Conservation (phyloP, 1,140 invertebrate species). For the Choristoneura fumiferana region DNA sequence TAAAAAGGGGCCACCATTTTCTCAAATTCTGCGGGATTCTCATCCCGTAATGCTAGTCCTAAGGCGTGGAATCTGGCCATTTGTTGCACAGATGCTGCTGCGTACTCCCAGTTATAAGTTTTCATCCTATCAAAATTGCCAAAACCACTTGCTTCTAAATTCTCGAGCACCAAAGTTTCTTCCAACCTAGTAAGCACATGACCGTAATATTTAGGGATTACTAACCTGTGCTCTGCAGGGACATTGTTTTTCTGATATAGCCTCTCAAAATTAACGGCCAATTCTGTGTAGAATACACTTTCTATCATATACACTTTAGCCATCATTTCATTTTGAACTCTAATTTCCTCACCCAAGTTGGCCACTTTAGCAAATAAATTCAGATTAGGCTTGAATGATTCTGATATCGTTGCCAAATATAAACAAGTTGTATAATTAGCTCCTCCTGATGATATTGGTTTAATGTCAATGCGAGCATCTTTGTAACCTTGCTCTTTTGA, state of each 20-base stretch:
- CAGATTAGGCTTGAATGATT: conserved; percentile 7
- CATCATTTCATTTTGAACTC: not conserved
- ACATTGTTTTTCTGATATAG: not conserved
- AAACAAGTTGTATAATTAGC: conserved; percentile 34
- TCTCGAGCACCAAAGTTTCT: conserved; percentile 35
- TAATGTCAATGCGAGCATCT: not conserved
- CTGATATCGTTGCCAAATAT: conserved; percentile 17
- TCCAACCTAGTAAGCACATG: conserved; percentile 6
- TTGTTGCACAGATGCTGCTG: conserved; percentile 25
- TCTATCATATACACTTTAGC: conserved; percentile 24
- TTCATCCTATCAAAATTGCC: conserved; percentile 30
- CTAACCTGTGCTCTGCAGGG: conserved; percentile 13
- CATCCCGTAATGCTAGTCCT: conserved; percentile 28
- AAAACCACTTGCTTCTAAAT: conserved; percentile 28
- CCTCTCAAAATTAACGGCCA: conserved; percentile 1
- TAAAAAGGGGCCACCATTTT: not conserved
- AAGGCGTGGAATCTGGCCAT: conserved; percentile 34
- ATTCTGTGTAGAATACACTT: conserved; percentile 20
- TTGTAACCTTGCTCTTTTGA: no score
- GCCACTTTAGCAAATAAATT: conserved; percentile 34
- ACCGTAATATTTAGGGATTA: conserved; percentile 28
- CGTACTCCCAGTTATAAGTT: conserved; percentile 33
- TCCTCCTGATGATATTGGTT: conserved; percentile 22
- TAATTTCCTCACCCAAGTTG: conserved; percentile 12
- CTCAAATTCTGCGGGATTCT: conserved; percentile 26